These are phyloP conservation scores for Litoditis marina DNA, from an alignment of 2,888 invertebrate genomes.

Conservation along the genomic window DNA sequence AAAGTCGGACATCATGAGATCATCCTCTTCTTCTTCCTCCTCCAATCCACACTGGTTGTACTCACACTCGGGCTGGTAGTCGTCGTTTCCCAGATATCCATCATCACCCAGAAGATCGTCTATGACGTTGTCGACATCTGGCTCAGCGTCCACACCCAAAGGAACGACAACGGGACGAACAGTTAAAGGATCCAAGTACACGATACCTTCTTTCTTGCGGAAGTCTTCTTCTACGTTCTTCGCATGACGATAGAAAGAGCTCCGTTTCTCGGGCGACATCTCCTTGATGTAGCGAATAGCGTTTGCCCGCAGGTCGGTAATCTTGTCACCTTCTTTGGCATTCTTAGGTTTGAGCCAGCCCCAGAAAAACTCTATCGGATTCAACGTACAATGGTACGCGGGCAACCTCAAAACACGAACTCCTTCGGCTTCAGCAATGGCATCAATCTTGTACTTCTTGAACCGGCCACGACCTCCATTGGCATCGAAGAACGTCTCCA, in stretches of 20 bases:
- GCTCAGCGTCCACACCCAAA: no score
- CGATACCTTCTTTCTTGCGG: not conserved
- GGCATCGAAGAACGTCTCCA: no score
- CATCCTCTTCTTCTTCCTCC: no score
- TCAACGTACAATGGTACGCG: slow-evolving; percentile 15
- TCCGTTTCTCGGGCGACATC: not conserved
- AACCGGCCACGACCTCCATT: slow-evolving; percentile 1
- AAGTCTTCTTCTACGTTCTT: slow-evolving; percentile 3
- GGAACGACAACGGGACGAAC: no score
- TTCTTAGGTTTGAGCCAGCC: not conserved
- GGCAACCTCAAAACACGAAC: slow-evolving; percentile 7
- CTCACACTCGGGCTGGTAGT: no score
- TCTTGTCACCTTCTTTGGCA: not conserved
- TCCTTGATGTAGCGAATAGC: not conserved
- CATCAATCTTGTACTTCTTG: not conserved
- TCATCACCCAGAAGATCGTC: no score
- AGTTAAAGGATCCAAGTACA: no score
- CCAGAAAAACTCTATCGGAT: slow-evolving; percentile 17
- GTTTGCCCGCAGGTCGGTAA: not conserved
- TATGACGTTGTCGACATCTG: no score
- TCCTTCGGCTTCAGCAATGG: not conserved
- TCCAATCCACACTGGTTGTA: no score
- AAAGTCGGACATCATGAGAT: no score
- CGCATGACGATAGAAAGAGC: not conserved
- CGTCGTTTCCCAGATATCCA: no score